Conservation (phyloP, 2,797 vertebrate genomes). For the Bradypodion ventrale region DNA sequence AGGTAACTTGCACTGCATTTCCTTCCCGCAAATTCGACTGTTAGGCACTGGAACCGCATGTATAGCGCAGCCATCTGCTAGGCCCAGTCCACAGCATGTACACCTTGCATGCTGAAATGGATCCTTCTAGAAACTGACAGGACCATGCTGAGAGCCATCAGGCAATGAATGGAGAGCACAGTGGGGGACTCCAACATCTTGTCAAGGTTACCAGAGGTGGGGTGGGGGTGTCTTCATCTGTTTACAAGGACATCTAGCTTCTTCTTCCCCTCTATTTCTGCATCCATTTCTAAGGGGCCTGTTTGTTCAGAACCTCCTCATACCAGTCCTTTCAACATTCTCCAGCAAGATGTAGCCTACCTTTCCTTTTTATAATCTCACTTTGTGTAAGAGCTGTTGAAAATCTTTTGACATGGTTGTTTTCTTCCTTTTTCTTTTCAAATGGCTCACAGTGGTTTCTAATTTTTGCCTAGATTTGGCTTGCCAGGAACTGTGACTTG, state of each 20-base stretch:
- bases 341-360: background rate
- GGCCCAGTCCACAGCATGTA: background rate
- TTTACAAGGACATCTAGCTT: background rate
- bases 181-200: background rate
- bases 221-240: background rate
- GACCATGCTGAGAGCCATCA: background rate
- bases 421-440: background rate
- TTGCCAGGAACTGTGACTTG: background rate
- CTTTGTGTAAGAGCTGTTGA: background rate
- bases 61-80: slow-evolving; percentile 52
- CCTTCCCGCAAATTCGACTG: background rate
- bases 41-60: background rate
- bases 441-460: background rate
- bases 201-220: slow-evolving; percentile 6
- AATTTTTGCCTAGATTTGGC: background rate
- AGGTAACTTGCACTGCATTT: slow-evolving; percentile 4
- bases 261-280: rapidly evolving
- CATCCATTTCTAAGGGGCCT: background rate
- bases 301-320: background rate
- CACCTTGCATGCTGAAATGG: slow-evolving; percentile 45
- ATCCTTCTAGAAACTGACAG: slow-evolving; percentile 16
- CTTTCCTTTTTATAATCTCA: background rate
- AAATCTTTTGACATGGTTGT: background rate
- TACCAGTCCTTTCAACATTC: background rate
- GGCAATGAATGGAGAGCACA: background rate